Conservation (phyloP, 2,888 invertebrate genomes). For the Drosophila suboccidentalis region DNA sequence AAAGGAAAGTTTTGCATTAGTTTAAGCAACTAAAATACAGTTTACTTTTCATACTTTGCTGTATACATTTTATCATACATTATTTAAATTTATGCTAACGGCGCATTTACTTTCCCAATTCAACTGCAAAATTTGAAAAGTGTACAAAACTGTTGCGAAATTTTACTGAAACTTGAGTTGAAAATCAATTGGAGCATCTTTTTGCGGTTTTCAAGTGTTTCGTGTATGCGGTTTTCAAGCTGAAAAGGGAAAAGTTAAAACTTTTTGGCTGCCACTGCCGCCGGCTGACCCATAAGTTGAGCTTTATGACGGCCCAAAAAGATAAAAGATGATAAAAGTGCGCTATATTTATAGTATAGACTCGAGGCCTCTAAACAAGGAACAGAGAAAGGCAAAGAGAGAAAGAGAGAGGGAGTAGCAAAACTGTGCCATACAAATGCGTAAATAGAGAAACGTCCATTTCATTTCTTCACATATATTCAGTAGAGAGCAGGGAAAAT, state of each 20-base stretch:
- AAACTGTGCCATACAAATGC: constrained; percentile 20
- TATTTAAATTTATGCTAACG: background rate
- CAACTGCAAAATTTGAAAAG: background rate
- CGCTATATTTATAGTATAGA: constrained; percentile 54
- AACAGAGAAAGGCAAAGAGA: no score
- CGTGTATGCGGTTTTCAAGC: constrained; percentile 13
- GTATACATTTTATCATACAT: background rate
- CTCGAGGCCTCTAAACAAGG: constrained; percentile 4
- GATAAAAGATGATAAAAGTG: constrained; percentile 50
- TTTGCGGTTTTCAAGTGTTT: constrained; percentile 15
- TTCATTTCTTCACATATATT: background rate
- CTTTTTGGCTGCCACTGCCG: constrained; percentile 21
- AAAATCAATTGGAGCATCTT: constrained; percentile 45
- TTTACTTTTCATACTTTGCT: background rate
- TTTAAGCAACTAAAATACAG: background rate
- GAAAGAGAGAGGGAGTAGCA: background rate
- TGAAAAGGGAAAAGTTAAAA: constrained; percentile 45
- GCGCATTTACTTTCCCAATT: background rate
- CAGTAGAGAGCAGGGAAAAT: constrained; percentile 6
- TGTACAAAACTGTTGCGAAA: constrained; percentile 6
- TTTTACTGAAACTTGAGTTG: constrained; percentile 6
- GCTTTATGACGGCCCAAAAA: constrained; percentile 35
- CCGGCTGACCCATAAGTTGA: constrained; percentile 56
- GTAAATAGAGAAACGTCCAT: constrained; percentile 40
- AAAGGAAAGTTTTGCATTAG: background rate